phyloP scores from a whole-genome alignment of 2,797 vertebrate genomes.

The Cercopithecus petaurista region DNA sequence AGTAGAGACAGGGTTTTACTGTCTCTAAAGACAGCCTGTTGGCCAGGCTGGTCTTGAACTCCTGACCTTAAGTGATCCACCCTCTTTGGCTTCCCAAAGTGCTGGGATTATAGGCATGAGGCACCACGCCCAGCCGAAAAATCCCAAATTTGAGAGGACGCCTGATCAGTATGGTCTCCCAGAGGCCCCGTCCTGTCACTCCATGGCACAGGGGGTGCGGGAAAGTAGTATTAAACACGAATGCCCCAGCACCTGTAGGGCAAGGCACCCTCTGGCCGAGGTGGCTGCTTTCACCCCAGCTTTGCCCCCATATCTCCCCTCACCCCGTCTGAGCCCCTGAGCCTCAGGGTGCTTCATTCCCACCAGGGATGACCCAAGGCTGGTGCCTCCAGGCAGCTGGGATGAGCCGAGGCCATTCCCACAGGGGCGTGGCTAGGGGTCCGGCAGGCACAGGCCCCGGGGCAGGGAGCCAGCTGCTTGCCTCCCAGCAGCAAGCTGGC shows the following conservation, averaged over 20 bases:
- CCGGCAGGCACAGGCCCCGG: accelerated
- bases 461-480: not conserved
- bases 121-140: not conserved
- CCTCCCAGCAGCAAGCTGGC: too few species aligned
- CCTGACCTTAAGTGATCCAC: not conserved
- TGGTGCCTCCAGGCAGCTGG: not conserved
- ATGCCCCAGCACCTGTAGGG: not conserved
- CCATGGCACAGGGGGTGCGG: accelerated
- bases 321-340: not conserved
- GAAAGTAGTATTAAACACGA: not conserved
- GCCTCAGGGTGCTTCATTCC: not conserved
- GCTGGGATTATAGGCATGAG: too few species aligned
- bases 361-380: not conserved
- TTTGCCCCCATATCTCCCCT: not conserved
- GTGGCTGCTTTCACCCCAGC: not conserved
- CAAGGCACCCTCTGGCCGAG: not conserved
- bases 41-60: not conserved
- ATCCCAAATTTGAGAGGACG: not conserved
- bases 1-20: not conserved
- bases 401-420: not conserved
- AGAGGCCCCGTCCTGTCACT: not conserved
- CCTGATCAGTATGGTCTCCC: not conserved
- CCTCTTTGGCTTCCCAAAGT: not conserved
- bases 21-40: too few species aligned
- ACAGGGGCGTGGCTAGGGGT: not conserved